Conservation (phyloP, 2,113 vertebrate species). For the Tragelaphus imberbis region DNA sequence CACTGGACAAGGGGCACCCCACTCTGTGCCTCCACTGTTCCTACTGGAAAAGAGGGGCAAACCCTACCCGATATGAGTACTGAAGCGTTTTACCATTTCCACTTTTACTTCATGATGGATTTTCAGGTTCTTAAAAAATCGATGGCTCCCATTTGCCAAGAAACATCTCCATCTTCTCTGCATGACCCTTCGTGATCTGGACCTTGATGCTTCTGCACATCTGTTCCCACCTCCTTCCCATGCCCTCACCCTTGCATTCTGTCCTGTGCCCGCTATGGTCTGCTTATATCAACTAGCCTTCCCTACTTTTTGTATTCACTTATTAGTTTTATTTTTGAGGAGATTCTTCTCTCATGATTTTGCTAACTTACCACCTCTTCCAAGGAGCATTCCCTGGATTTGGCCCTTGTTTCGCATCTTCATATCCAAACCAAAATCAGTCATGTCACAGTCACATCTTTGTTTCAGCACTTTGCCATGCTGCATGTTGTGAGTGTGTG, state of each 20-base stretch:
- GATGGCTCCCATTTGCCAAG: neutral
- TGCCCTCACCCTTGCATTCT: neutral
- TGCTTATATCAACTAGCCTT: neutral
- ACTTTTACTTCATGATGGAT: neutral
- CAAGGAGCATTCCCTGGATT: neutral
- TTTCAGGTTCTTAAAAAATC: neutral
- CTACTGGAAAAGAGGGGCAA: neutral
- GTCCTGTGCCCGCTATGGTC: neutral
- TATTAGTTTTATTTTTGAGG: neutral
- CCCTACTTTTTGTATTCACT: neutral
- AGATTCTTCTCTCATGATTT: neutral
- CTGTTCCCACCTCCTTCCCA: neutral
- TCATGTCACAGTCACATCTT: neutral
- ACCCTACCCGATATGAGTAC: neutral
- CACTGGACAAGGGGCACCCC: neutral
- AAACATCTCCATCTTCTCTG: neutral
- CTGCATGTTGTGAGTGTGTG: neutral
- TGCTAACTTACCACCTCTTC: neutral
- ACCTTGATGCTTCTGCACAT: neutral
- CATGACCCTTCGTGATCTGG: neutral
- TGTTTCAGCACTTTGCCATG: neutral
- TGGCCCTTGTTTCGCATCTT: accelerated
- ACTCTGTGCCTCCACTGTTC: neutral
- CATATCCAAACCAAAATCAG: neutral
- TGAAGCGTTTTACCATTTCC: neutral